These are phyloP conservation scores for Botrylloides violaceus DNA, from an alignment of 23 tunicate species.

Conservation along the genomic window DNA sequence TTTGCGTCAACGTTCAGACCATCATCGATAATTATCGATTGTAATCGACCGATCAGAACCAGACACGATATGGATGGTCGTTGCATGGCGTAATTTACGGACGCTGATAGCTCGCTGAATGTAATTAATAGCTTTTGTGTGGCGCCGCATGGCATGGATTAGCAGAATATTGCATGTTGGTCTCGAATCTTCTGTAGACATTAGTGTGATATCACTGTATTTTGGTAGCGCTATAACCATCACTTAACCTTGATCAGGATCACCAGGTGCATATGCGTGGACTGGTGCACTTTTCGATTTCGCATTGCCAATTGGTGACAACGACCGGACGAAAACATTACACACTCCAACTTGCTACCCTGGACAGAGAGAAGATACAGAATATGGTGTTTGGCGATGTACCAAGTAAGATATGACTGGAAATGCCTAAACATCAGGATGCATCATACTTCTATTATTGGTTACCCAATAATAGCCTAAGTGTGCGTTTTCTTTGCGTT, in stretches of 20 bases:
- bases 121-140: too few species aligned
- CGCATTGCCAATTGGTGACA: not conserved
- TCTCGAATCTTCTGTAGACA: too few species aligned
- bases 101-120: too few species aligned
- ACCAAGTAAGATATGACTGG: not conserved
- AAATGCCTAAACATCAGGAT: not conserved
- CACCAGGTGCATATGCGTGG: conserved; percentile 85
- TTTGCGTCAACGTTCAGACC: too few species aligned
- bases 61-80: too few species aligned
- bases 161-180: too few species aligned
- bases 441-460: too few species aligned
- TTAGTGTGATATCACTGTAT: not conserved
- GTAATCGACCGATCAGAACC: too few species aligned
- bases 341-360: not conserved
- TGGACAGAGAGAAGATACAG: not conserved
- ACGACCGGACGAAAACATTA: not conserved
- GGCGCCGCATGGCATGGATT: too few species aligned
- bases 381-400: not conserved
- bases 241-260: too few species aligned
- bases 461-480: not conserved
- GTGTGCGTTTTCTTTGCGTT: not conserved
- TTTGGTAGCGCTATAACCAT: not conserved
- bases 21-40: too few species aligned
- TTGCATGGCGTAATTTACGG: too few species aligned
- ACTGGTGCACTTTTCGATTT: conserved; percentile 72